Evolutionary conservation across 2,113 vertebrate genomes (phyloP).

Genomic region (Pachypanchax playfairii): DNA sequence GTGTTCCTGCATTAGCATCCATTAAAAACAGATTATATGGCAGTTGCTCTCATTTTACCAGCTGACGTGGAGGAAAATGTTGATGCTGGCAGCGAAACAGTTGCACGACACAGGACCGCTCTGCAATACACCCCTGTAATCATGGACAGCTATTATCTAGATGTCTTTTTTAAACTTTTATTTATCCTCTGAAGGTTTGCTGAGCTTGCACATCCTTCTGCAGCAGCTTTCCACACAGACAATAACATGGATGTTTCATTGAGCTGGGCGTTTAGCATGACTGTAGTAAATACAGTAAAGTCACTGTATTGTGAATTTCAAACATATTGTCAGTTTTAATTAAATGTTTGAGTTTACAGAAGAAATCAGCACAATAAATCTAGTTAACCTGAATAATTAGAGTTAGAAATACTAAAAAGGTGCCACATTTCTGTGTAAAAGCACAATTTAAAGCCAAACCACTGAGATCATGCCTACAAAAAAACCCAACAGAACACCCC

Average conservation of each 20-base stretch:
- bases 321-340: too few species aligned
- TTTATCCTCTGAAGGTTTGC: conserved; percentile 50
- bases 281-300: conserved; percentile 2
- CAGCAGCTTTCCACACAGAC: conserved; percentile 42
- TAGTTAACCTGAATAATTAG: too few species aligned
- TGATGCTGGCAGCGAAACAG: conserved; percentile 42
- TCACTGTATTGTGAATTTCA: neutral
- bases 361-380: neutral
- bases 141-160: conserved; percentile 43
- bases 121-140: conserved; percentile 53
- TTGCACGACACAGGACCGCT: conserved; percentile 21
- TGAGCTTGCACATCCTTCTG: conserved; percentile 44
- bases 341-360: neutral
- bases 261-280: conserved; percentile 3
- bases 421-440: conserved; percentile 2
- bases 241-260: conserved; percentile 20
- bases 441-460: conserved; percentile 16
- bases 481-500: conserved; percentile 36
- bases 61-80: conserved; percentile 57
- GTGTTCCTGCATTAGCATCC: conserved; percentile 88
- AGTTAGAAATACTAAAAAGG: neutral
- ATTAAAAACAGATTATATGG: conserved; percentile 79
- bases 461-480: conserved; percentile 20
- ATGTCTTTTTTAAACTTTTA: conserved; percentile 61
- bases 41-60: conserved; percentile 70